Base-by-base conservation (phyloP, 2,113 vertebrate species). In the Pseudorasbora parva region DNA sequence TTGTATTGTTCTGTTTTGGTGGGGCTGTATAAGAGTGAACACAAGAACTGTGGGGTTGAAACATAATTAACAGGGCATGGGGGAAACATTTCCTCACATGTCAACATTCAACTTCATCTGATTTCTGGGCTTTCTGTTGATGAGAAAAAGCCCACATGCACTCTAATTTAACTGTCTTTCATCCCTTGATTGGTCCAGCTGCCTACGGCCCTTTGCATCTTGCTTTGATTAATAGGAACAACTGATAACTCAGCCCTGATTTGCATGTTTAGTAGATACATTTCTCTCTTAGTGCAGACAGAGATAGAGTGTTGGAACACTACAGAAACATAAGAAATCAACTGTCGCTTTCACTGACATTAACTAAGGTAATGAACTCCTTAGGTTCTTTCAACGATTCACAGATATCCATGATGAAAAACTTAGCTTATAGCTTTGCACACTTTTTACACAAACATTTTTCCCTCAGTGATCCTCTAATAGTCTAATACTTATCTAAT, bases 171-270 rank as follows among this genome's bases (percentile, higher is more conserved):
- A 73, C n/a, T 17, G 33, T 37, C 57, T 64, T 80, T 80, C 59
- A 64, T 80, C 59, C n/a, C 59, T 80, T 79, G 78, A 66, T 80
- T 78, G 76, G 78, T 80, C 60, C 60, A 80, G 43, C 60, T 80
- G 60, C 60, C 60, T 21, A 19, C n/a, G 1, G n/a, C 37, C 74
- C 14, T 45, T 78, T 60, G 57, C 33, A 78, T 78, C 56, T 10
- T 25, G 76, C 37, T 62, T 62, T 60, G 33, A 66, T 80, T 51
- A 51, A 66, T 5, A 49, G 41, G 1, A 80, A n/a, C 8, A 51
- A 66, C 43, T n/a, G 43, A 51, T 30, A 78, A 17, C 30, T 21
- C 72, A 41, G 11, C 74, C 49, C 54, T 60, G 41, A 79, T 79
- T 64, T 45, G 47, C 37, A 47, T 47, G 23, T 27, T 19, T 27